phyloP scores from a whole-genome alignment of 2,113 vertebrate genomes.

The Bubo blakistoni region DNA sequence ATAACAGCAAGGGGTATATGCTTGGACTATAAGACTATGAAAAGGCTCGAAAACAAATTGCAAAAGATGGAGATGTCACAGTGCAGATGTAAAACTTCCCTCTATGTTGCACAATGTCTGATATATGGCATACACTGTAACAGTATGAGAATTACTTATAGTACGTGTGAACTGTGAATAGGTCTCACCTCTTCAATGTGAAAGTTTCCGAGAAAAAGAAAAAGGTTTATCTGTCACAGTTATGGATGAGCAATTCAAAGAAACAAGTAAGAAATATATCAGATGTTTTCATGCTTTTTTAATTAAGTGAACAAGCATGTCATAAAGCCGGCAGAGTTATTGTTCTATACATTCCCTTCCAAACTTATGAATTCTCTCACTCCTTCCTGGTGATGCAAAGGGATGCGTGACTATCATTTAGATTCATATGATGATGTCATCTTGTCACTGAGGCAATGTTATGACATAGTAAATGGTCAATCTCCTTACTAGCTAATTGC shows the following conservation, averaged over 20 bases:
- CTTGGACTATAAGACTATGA: not conserved
- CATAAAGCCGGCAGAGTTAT: not conserved
- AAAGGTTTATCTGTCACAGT: not conserved
- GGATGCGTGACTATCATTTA: not conserved
- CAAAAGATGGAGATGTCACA: not conserved
- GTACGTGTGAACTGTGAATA: not conserved
- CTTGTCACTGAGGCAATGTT: not conserved
- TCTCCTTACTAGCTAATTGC: not conserved
- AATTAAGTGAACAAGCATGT: not conserved
- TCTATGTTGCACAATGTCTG: not conserved
- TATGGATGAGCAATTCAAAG: not conserved
- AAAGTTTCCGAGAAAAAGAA: not conserved
- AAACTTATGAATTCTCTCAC: not conserved
- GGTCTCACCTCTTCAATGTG: not conserved
- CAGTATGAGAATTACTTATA: not conserved
- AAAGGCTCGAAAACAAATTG: not conserved
- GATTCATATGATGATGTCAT: not conserved
- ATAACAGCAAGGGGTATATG: not conserved
- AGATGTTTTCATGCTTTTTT: not conserved
- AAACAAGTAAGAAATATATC: not conserved
- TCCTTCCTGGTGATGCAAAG: fast-evolving
- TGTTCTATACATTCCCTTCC: not conserved
- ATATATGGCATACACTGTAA: not conserved
- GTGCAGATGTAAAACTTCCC: not conserved
- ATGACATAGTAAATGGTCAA: not conserved